Conservation (phyloP, 2,888 invertebrate genomes). For the Aphidius colemani region DNA sequence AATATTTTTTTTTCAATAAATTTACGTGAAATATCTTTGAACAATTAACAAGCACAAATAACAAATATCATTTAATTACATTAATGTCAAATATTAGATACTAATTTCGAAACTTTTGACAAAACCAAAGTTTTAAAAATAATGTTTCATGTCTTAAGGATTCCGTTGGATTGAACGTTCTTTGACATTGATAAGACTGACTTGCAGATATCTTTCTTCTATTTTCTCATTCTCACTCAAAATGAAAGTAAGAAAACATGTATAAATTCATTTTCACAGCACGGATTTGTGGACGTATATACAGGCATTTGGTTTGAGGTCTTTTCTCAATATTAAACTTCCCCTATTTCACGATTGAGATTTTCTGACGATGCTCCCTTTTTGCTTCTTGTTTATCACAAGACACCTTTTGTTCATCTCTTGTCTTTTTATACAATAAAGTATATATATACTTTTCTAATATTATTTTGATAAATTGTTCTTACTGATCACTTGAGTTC, state of each 20-base stretch:
- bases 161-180: slow-evolving; percentile 17
- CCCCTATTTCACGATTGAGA: slow-evolving; percentile 30
- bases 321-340: slow-evolving; percentile 40
- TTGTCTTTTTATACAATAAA: neutral
- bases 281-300: slow-evolving; percentile 31
- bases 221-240: slow-evolving; percentile 16
- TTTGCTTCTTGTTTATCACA: slow-evolving; percentile 7
- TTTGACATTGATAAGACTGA: slow-evolving; percentile 26
- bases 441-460: neutral
- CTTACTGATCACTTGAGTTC: too few species aligned
- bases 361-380: slow-evolving; percentile 26
- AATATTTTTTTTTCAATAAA: slow-evolving; percentile 1
- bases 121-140: neutral
- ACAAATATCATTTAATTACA: too few species aligned
- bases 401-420: slow-evolving; percentile 19
- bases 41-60: too few species aligned
- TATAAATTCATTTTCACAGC: slow-evolving; percentile 38
- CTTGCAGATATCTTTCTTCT: slow-evolving; percentile 9
- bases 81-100: neutral
- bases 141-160: neutral
- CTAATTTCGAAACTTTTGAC: slow-evolving; percentile 18
- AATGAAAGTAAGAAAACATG: slow-evolving; percentile 24
- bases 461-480: slow-evolving; percentile 6
- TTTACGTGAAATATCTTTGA: neutral
- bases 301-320: slow-evolving; percentile 30